Evolutionary conservation across 2,113 vertebrate species (phyloP).

Genomic region (Colaptes auratus): DNA sequence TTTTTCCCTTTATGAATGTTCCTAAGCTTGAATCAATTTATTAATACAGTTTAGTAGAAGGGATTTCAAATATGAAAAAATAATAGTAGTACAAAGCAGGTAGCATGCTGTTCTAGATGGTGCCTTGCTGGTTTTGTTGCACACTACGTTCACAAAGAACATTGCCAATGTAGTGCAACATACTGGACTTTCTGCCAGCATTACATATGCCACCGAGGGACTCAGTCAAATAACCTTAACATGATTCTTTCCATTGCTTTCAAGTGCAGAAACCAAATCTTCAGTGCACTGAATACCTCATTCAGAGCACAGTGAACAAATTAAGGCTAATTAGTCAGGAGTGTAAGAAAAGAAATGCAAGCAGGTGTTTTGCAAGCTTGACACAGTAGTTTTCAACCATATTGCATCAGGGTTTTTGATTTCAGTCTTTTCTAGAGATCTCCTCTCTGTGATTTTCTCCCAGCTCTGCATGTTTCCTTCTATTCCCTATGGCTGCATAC

Average conservation of each 20-base stretch:
- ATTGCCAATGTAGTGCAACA: background rate
- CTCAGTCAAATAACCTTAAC: background rate
- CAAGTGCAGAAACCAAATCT: background rate
- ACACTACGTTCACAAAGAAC: background rate
- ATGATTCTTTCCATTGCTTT: conserved; percentile 2
- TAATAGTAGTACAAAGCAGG: background rate
- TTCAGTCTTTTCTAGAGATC: background rate
- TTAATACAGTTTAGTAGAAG: conserved; percentile 11
- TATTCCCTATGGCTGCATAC: background rate
- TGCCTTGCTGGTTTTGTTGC: background rate
- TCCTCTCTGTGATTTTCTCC: background rate
- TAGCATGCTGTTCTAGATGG: background rate
- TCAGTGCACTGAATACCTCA: background rate
- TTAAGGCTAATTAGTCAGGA: background rate
- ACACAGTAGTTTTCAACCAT: background rate
- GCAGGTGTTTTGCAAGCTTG: background rate
- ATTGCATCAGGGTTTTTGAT: background rate
- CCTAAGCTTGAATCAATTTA: conserved; percentile 38
- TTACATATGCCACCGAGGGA: background rate
- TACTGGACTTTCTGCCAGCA: background rate
- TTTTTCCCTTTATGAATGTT: background rate
- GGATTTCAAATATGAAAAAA: conserved; percentile 35
- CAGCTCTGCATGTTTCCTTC: rapidly evolving
- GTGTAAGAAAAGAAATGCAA: background rate
- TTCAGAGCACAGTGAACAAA: background rate